A percentile compares a stretch with the other conserved stretches of the same genome.
phyloP scores from a whole-genome alignment of 2,797 vertebrate species.

The Hydrophis major region DNA sequence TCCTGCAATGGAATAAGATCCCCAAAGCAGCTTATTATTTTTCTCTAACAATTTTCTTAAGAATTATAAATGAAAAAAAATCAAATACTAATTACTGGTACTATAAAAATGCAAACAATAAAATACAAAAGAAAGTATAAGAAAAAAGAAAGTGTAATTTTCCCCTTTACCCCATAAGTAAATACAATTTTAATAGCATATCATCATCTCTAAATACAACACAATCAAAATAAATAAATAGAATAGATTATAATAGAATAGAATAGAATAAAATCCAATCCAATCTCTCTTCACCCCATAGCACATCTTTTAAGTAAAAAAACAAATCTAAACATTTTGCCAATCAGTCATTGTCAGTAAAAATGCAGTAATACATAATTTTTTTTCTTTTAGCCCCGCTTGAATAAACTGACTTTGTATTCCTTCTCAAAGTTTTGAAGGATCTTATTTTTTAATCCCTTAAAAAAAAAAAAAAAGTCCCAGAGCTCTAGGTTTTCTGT shows the following conservation, averaged over 20 bases:
- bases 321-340: background rate
- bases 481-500: background rate
- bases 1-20: background rate
- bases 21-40: background rate
- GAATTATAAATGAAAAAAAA: background rate
- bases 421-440: background rate
- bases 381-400: background rate
- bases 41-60: background rate
- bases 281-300: background rate
- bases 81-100: background rate
- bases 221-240: background rate
- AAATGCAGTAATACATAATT: background rate
- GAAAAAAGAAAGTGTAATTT: background rate
- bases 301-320: background rate
- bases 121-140: background rate
- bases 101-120: background rate
- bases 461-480: background rate
- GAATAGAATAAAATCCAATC: too few relatives aligned
- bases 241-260: too few relatives aligned
- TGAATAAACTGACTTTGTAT: background rate
- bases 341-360: background rate
- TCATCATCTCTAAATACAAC: background rate
- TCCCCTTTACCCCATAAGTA: background rate
- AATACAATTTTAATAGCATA: background rate
- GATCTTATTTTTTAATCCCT: background rate